Percentiles rank a stretch among this genome's conserved stretches.
These are phyloP conservation scores for Drosophila barbarae DNA, from an alignment of 2,888 invertebrate species.

Conservation along the genomic window DNA sequence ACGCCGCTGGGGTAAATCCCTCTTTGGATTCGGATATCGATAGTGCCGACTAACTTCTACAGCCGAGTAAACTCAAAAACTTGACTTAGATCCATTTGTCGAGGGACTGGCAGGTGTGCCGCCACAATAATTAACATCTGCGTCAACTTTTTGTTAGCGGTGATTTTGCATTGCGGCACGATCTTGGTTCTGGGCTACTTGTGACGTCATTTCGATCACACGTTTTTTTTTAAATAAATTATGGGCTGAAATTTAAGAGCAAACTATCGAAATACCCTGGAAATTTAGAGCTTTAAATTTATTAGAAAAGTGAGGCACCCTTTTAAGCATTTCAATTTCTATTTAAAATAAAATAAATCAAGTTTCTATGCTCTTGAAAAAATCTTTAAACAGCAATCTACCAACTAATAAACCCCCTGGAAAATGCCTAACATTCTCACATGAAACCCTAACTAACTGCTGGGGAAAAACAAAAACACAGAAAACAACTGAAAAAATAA, in stretches of 20 bases:
- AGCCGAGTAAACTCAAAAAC: slow-evolving; percentile 7
- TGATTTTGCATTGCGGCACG: slow-evolving; percentile 40
- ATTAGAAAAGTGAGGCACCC: neutral
- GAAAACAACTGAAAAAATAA: slow-evolving; percentile 18
- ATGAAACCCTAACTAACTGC: slow-evolving; percentile 5
- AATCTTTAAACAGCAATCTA: neutral
- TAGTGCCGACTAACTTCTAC: neutral
- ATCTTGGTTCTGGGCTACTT: slow-evolving; percentile 9
- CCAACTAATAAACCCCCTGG: neutral
- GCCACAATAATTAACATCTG: slow-evolving; percentile 38
- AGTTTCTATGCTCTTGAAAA: neutral
- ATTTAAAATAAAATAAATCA: neutral
- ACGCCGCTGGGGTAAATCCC: slow-evolving; percentile 18
- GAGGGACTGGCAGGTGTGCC: slow-evolving; percentile 19
- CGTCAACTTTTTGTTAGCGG: slow-evolving; percentile 23
- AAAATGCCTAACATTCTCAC: slow-evolving; percentile 20
- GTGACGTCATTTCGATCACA: slow-evolving; percentile 31
- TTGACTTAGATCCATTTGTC: slow-evolving; percentile 21
- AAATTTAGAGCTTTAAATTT: neutral
- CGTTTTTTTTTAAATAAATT: slow-evolving; percentile 12
- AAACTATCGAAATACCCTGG: neutral
- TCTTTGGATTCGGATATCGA: slow-evolving; percentile 7
- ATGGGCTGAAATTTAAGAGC: neutral
- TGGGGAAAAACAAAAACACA: neutral
- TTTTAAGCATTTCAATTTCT: neutral